Evolutionary conservation across 2,888 invertebrate species (phyloP), one percentile per base, ranked within the genome.

Genomic region (Sinodicranocentrus sp.): DNA sequence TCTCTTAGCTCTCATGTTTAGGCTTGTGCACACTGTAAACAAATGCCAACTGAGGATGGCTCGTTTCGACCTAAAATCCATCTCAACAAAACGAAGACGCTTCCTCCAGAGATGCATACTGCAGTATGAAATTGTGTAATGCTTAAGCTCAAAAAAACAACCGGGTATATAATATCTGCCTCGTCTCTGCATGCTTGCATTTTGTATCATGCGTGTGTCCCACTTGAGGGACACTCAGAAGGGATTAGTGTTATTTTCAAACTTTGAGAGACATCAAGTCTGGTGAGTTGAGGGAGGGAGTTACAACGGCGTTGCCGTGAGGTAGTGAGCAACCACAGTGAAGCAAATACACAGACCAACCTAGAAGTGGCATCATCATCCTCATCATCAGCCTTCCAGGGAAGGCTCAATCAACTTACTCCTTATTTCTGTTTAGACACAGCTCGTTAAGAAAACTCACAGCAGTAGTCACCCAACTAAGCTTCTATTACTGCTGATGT

Each of bases 221-320:
- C 80, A 72, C 72, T 72, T 80, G 65, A 57, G 80, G 80, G 80
- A 80, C 65, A 43, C 72, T 72, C 80, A 63, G 72, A 80, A 80
- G 80, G 80, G 80, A 80, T 80, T 80, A 80, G 65, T 63, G 71
- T 72, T 80, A 33, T 72, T 80, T 71, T 65, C 65, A 71, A 80
- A 80, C 54, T 72, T 72, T 25, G 19, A 17, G 44, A 65, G 57
- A 67, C 80, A 72, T 70, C 63, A 39, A 70, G 78, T 77, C 77
- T 65, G 33, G 48, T 44, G 44, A 61, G 63, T 48, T 57, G 44
- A 68, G 17, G 13, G 59, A 61, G 28, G 19, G 57, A 57, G 57
- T 13, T 26, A 26, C 59, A 15, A 21, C 23, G 1, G 25, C 57
- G 25, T 39, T 39, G 25, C 25, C 23, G 52, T 2, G 52, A 39